Evolutionary conservation across 2,797 vertebrate species (phyloP).

Genomic region (Lutra lutra): DNA sequence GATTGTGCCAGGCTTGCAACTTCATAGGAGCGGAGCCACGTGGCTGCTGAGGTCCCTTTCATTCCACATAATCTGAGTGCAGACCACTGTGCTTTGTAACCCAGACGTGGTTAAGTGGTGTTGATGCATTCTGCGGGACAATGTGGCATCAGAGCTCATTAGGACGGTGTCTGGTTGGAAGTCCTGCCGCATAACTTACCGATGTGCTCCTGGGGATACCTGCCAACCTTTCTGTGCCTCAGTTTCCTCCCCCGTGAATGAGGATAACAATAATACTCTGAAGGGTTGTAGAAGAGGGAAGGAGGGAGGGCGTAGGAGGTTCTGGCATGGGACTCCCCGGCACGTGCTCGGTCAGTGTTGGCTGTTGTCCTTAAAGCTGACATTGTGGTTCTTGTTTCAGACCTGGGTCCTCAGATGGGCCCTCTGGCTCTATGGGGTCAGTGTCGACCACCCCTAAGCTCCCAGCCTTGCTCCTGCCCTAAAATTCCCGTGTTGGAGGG

Average conservation of each 20-base stretch:
- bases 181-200: not conserved
- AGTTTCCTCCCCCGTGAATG: not conserved
- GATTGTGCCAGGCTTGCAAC: not conserved
- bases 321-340: fast-evolving
- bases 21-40: no score
- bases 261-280: not conserved
- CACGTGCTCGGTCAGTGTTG: not conserved
- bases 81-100: not conserved
- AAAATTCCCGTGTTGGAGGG: not conserved
- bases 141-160: not conserved
- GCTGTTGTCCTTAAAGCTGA: not conserved
- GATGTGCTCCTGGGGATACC: not conserved
- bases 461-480: not conserved
- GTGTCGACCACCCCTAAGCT: not conserved
- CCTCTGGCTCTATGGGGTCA: not conserved
- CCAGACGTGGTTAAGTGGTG: not conserved
- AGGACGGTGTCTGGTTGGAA: not conserved
- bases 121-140: fast-evolving
- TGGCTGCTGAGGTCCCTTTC: not conserved
- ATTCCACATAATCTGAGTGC: not conserved
- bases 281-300: not conserved
- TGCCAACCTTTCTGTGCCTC: not conserved
- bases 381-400: not conserved
- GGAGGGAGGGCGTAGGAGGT: no score
- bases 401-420: not conserved